Evolutionary conservation across 2,888 invertebrate species (phyloP).

Genomic region (Melipona beecheii): DNA sequence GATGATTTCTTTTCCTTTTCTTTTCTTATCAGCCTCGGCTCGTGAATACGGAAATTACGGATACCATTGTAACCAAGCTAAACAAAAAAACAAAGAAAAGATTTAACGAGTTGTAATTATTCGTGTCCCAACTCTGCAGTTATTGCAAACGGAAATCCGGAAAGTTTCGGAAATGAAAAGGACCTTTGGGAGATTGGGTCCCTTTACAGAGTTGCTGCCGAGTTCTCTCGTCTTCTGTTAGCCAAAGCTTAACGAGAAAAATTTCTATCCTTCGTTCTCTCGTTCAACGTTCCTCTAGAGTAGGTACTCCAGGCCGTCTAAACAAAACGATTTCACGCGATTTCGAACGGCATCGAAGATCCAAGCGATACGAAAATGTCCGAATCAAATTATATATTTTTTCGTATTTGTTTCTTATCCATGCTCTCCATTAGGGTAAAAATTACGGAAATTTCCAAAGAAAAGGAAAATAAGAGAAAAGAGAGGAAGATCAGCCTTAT

Average conservation of each 20-base stretch:
- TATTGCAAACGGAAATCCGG: conserved; percentile 70
- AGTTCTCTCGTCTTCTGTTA: conserved; percentile 1
- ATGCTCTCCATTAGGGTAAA: not conserved
- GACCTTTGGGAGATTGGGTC: conserved; percentile 35
- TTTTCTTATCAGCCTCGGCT: not conserved
- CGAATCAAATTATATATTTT: not conserved
- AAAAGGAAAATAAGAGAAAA: too few relatives aligned
- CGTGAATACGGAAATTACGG: too few relatives aligned
- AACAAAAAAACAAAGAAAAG: not conserved
- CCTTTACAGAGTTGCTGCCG: conserved; percentile 1
- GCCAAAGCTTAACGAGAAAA: conserved; percentile 40
- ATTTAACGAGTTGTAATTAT: conserved; percentile 77
- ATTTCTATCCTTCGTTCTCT: conserved; percentile 6
- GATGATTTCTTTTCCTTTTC: not conserved
- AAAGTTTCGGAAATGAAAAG: conserved; percentile 69
- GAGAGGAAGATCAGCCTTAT: conserved; percentile 9
- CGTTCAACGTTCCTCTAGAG: conserved; percentile 11
- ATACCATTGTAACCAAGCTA: not conserved
- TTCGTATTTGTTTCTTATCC: not conserved
- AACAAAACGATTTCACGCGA: not conserved
- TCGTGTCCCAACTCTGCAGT: conserved; percentile 69
- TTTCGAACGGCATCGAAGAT: not conserved
- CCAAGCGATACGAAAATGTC: not conserved
- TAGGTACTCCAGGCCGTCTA: not conserved
- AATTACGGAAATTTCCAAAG: not conserved